A percentile compares a stretch with the other conserved stretches of the same genome.
Evolutionary conservation across 1,140 invertebrate genomes (phyloP).

Genomic region (Amphibalanus amphitrite): DNA sequence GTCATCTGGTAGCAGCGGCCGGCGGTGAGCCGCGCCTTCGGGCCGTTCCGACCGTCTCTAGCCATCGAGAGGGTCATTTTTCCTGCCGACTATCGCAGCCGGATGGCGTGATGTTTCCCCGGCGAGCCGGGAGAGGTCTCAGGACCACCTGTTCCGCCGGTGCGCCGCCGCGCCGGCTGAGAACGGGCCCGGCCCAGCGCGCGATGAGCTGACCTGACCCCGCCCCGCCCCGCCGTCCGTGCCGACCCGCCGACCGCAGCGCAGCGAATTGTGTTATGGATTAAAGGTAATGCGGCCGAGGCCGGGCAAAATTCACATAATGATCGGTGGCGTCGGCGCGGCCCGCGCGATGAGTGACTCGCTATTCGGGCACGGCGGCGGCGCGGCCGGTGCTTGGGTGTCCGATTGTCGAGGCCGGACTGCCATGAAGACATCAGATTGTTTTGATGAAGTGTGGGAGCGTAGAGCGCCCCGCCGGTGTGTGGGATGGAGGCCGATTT

Average conservation of each 20-base stretch:
- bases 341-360: neutral
- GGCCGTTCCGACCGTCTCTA: neutral
- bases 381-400: too few relatives aligned
- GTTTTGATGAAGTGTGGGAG: neutral
- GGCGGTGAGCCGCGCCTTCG: too few relatives aligned
- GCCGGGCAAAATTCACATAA: neutral
- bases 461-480: neutral
- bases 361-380: neutral
- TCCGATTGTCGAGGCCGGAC: neutral
- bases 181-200: too few relatives aligned
- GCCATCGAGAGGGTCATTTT: neutral
- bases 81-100: neutral
- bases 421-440: neutral
- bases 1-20: too few relatives aligned
- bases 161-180: too few relatives aligned
- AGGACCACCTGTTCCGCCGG: too few relatives aligned
- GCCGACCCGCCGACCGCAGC: neutral
- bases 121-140: too few relatives aligned
- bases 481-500: neutral
- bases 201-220: too few relatives aligned
- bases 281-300: neutral
- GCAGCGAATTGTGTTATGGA: neutral
- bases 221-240: too few relatives aligned
- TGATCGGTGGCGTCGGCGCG: neutral
- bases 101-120: too few relatives aligned